A percentile compares a stretch with the other conserved stretches of the same genome.
phyloP scores from a whole-genome alignment of 2,797 vertebrate genomes.

The Malacoraja senta region DNA sequence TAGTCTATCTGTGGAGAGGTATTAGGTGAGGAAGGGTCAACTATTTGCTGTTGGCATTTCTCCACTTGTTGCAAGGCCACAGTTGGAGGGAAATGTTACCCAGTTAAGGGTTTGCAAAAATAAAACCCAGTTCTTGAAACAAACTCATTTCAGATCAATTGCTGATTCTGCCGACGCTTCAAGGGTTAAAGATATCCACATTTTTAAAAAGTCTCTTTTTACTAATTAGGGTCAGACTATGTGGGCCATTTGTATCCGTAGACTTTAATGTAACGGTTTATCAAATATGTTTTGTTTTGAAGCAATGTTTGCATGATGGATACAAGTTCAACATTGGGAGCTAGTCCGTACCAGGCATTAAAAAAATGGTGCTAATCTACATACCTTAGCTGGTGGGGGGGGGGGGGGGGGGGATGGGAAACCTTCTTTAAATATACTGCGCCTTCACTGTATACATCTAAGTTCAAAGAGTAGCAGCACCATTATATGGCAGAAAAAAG shows the following conservation, averaged over 20 bases:
- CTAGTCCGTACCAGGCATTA: constrained; percentile 25
- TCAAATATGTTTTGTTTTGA: constrained; percentile 22
- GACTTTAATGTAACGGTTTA: neutral
- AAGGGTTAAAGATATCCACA: neutral
- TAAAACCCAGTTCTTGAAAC: neutral
- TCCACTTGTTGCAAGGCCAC: neutral
- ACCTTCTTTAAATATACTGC: neutral
- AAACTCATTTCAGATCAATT: neutral
- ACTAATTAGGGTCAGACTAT: neutral
- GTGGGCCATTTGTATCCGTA: too few relatives aligned
- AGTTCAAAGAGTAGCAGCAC: neutral
- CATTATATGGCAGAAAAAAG: neutral
- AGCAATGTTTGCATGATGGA: constrained; percentile 24
- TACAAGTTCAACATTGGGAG: constrained; percentile 27
- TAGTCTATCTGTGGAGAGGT: neutral
- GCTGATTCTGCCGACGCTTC: neutral
- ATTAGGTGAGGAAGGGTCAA: neutral
- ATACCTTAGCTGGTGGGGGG: constrained; percentile 16
- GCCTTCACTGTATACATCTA: neutral
- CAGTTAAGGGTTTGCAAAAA: neutral
- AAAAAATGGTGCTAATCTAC: neutral
- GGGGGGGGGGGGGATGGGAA: constrained; percentile 30
- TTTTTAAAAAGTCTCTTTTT: neutral
- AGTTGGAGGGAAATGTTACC: neutral
- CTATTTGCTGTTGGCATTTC: neutral